Evolutionary conservation across 2,113 vertebrate species (phyloP).

Genomic region (Plotosus lineatus): DNA sequence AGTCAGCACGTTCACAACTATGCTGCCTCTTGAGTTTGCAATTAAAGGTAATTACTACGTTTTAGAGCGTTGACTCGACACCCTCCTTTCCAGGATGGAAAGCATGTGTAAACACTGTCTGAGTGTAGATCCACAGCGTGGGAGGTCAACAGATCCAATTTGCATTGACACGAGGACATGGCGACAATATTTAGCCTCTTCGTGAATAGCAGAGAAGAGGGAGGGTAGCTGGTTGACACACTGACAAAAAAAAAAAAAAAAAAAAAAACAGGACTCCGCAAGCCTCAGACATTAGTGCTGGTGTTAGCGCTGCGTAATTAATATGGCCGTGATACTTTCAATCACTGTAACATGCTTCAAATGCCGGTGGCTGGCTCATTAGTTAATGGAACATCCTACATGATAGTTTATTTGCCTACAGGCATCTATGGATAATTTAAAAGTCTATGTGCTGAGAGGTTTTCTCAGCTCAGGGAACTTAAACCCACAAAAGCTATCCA

Average conservation of each 20-base stretch:
- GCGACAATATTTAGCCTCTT: constrained; percentile 49
- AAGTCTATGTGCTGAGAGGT: not conserved
- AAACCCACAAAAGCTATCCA: not conserved
- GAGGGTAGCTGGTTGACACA: constrained; percentile 14
- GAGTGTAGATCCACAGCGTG: constrained; percentile 16
- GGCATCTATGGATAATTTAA: not conserved
- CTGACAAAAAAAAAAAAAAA: too few species aligned
- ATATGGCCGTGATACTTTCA: constrained; percentile 14
- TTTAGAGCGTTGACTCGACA: constrained; percentile 24
- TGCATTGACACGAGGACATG: constrained; percentile 45
- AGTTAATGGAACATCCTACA: constrained; percentile 17
- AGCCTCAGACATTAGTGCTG: not conserved
- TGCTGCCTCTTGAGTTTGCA: constrained; percentile 31
- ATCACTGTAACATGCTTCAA: not conserved
- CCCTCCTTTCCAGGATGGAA: constrained; percentile 32
- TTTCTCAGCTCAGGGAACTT: not conserved
- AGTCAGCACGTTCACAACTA: constrained; percentile 17
- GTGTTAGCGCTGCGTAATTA: constrained; percentile 47
- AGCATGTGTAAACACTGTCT: constrained; percentile 21
- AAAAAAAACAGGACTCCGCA: not conserved
- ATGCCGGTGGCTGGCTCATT: constrained; percentile 26
- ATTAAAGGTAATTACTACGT: constrained; percentile 33
- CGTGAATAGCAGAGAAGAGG: not conserved
- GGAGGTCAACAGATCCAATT: constrained; percentile 51
- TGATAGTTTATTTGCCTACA: constrained; percentile 32